Conservation (phyloP, 2,888 invertebrate species). For the Cremastinae sp. region DNA sequence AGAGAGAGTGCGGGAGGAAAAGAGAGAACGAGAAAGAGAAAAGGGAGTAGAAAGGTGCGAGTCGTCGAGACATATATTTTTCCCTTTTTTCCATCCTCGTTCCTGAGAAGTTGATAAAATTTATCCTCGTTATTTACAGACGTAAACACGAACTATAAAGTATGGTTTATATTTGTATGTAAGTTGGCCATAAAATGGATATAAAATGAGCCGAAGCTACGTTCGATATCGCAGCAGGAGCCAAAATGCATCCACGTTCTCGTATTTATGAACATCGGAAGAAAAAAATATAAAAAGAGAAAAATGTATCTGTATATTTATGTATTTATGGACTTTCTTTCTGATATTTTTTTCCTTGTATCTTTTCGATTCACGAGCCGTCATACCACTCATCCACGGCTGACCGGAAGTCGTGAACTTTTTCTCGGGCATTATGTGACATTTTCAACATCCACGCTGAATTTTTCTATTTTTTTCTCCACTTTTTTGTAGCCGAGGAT, state of each 20-base stretch:
- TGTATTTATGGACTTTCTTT: constrained; percentile 4
- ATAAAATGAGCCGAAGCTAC: constrained; percentile 51
- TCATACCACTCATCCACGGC: constrained; percentile 27
- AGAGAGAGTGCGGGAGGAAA: background rate
- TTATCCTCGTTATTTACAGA: constrained; percentile 22
- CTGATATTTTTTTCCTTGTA: constrained; percentile 38
- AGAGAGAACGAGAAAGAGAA: background rate
- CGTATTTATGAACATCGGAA: background rate
- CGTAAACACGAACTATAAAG: constrained; percentile 35
- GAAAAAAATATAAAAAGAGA: no score
- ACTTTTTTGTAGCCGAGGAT: background rate
- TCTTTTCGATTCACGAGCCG: constrained; percentile 52
- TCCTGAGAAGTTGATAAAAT: constrained; percentile 1
- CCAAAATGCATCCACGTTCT: constrained; percentile 4
- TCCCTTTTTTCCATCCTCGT: constrained; percentile 7
- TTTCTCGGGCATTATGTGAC: constrained; percentile 43
- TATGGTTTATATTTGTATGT: constrained; percentile 40
- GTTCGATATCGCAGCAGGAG: constrained; percentile 39
- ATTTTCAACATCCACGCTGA: constrained; percentile 55
- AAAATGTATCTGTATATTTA: background rate
- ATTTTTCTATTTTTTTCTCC: constrained; percentile 3
- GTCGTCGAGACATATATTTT: constrained; percentile 34
- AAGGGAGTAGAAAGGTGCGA: background rate
- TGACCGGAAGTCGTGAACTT: constrained; percentile 58
- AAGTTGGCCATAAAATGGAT: constrained; percentile 50